A percentile compares a stretch with the other conserved stretches of the same genome.
Evolutionary conservation across 2,888 invertebrate species (phyloP).

Genomic region (Drosophila buzzatii): DNA sequence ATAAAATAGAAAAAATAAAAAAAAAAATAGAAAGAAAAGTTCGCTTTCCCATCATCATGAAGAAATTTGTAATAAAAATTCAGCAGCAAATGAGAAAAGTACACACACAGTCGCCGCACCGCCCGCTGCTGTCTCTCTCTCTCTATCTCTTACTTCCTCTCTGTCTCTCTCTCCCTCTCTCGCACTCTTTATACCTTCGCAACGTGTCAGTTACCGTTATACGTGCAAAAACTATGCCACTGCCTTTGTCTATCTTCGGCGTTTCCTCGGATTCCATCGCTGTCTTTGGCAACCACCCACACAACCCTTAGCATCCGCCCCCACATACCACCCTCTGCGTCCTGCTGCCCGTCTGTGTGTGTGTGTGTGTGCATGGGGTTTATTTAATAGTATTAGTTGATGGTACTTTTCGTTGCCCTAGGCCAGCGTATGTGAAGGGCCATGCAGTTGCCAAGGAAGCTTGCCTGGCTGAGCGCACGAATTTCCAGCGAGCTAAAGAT

Average conservation of each 20-base stretch:
- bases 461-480: conserved; percentile 29
- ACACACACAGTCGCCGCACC: conserved; percentile 34
- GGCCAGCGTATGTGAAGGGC: conserved; percentile 24
- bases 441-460: conserved; percentile 20
- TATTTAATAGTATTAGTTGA: conserved; percentile 47
- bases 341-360: too few species aligned
- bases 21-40: conserved; percentile 14
- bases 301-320: background rate
- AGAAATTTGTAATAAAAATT: conserved; percentile 82
- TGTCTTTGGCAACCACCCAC: conserved; percentile 1
- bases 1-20: background rate
- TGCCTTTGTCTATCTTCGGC: conserved; percentile 56
- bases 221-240: conserved; percentile 68
- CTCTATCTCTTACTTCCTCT: background rate
- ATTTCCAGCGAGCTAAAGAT: conserved; percentile 28
- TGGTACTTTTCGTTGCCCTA: conserved; percentile 47
- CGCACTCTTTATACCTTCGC: background rate
- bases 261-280: conserved; percentile 36
- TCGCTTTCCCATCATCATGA: conserved; percentile 63
- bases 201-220: conserved; percentile 63
- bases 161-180: background rate
- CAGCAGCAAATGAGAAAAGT: conserved; percentile 78
- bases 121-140: background rate
- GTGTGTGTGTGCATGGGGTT: conserved; percentile 24
- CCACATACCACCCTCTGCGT: too few species aligned